Conservation (phyloP, 2,797 vertebrate genomes). For the Pangasius djambal region DNA sequence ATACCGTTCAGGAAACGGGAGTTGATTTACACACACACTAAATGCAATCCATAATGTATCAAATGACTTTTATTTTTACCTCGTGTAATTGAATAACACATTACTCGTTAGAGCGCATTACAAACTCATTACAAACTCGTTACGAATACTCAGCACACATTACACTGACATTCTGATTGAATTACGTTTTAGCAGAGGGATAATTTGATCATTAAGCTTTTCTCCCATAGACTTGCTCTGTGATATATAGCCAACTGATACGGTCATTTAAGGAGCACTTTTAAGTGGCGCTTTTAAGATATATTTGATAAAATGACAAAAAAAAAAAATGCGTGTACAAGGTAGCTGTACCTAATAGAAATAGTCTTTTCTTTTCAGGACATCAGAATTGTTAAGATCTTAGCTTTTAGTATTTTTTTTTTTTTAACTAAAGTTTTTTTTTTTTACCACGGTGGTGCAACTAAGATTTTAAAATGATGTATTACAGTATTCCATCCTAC, state of each 20-base stretch:
- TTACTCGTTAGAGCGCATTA: slow-evolving; percentile 15
- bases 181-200: background rate
- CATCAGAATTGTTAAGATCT: background rate
- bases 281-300: background rate
- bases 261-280: background rate
- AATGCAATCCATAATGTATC: background rate
- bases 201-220: slow-evolving; percentile 3
- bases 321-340: background rate
- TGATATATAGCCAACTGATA: background rate
- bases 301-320: background rate
- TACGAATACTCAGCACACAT: slow-evolving; percentile 11
- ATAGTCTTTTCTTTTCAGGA: background rate
- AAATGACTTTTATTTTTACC: background rate
- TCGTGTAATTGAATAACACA: slow-evolving; percentile 15
- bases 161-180: slow-evolving; percentile 1
- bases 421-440: background rate
- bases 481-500: background rate
- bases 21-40: background rate
- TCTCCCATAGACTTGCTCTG: background rate
- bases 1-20: background rate
- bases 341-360: background rate
- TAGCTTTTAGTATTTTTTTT: background rate
- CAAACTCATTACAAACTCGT: slow-evolving; percentile 23
- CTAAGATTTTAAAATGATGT: background rate
- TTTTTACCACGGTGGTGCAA: background rate